Evolutionary conservation across 2,888 invertebrate species (phyloP), one percentile per base, ranked within the genome.

Genomic region (Hartigia nigra): DNA sequence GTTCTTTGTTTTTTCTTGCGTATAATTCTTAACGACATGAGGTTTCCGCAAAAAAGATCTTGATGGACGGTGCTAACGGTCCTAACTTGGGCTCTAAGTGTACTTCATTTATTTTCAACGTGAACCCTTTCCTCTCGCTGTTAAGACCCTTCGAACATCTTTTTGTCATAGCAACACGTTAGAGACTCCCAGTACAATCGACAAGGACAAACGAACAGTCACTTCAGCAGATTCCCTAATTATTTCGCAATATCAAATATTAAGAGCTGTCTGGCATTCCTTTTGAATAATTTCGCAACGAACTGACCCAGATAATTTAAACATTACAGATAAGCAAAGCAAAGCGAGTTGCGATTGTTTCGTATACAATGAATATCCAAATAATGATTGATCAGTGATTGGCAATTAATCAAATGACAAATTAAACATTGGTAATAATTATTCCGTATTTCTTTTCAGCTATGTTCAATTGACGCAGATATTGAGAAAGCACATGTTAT

Each of bases 51-150:
- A 55, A 76, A 78, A 81, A 81, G 80, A 75, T 72, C 74, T 79
- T 82, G 82, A 83, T 80, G 80, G 80, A 84, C 83, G 81, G 80
- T 78, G 83, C 37, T 83, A 83, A 82, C 83, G 81, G 81, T 81
- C 78, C 77, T 31, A 31, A 75, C 70, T 39, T 69, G 77, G 81
- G 79, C 69, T 69, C 79, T 76, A 76, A 80, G 72, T 81, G 77
- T 76, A 76, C 77, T 74, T 76, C 79, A 74, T 80, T 78, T 76
- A 81, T 81, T 77, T 80, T 55, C 39, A 23, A 23, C 23, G 23
- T 23, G 39, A 35, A 23, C 39, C 39, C 39, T 55, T 14, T 55
- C 23, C 39, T 23, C 39, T 55, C 39, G 14, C 14, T 55, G 23
- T 55, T 55, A 55, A 55, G 39, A 55, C 23, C 39, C 39, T 55